A percentile compares a stretch with the other conserved stretches of the same genome.
Evolutionary conservation across 2,888 invertebrate species (phyloP).

Genomic region (Aphodius granarius): DNA sequence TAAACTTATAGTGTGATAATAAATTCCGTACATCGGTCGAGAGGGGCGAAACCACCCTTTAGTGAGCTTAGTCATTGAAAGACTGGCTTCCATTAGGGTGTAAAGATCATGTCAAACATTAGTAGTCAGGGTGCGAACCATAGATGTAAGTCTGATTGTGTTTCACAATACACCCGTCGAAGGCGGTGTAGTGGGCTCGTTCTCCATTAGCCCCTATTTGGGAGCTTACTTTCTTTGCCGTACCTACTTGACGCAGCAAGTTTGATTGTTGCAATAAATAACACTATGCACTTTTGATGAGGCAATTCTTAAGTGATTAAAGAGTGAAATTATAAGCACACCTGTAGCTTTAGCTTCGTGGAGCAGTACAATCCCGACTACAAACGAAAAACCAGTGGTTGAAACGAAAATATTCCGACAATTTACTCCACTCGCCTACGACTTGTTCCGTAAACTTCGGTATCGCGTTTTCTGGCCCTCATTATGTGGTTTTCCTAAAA

Average conservation of each 20-base stretch:
- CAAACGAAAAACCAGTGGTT: no score
- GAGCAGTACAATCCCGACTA: no score
- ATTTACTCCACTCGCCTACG: no score
- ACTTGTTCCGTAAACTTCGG: no score
- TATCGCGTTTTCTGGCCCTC: no score
- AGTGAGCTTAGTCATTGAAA: neutral
- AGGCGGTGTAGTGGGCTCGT: neutral
- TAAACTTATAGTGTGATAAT: neutral
- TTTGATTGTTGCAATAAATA: neutral
- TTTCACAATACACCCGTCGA: neutral
- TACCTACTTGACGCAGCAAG: neutral
- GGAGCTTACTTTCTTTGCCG: neutral
- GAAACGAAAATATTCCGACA: no score
- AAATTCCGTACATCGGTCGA: neutral
- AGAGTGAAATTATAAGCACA: no score
- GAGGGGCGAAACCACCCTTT: neutral
- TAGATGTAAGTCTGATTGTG: neutral
- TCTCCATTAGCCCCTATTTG: neutral
- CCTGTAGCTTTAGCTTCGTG: no score
- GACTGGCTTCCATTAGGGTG: slow-evolving; percentile 5
- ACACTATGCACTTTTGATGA: neutral
- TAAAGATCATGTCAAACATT: slow-evolving; percentile 13
- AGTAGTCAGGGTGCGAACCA: neutral
- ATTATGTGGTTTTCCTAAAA: no score
- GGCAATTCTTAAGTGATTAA: neutral